Percentiles rank a stretch among this genome's conserved stretches.
Conservation (phyloP, 2,888 invertebrate species). For the Meandrusa payeni region DNA sequence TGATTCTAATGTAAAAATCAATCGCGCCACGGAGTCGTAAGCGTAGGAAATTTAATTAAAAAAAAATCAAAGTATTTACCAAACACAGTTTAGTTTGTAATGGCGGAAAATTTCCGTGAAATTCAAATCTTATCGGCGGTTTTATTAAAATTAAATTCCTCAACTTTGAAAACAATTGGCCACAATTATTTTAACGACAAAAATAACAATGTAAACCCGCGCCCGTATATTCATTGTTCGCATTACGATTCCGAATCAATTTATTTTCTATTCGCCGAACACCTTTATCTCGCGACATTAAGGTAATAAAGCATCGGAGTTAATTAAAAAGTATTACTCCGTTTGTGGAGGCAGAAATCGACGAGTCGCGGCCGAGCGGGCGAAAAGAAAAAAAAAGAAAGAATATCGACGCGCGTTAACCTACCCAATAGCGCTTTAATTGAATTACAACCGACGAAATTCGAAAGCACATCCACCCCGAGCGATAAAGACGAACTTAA, state of each 20-base stretch:
- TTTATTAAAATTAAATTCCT: slow-evolving; percentile 64
- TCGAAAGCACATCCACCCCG: slow-evolving; percentile 49
- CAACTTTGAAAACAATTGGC: slow-evolving; percentile 40
- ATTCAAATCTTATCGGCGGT: slow-evolving; percentile 68
- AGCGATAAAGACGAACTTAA: slow-evolving; percentile 46
- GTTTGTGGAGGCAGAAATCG: slow-evolving; percentile 40
- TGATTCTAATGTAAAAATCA: slow-evolving; percentile 55
- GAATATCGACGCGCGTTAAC: slow-evolving; percentile 48
- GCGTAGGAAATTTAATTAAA: slow-evolving; percentile 70
- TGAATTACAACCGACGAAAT: slow-evolving; percentile 68
- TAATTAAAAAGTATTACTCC: slow-evolving; percentile 72
- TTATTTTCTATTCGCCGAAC: slow-evolving; percentile 39
- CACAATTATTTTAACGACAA: slow-evolving; percentile 54
- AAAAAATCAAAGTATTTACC: slow-evolving; percentile 75
- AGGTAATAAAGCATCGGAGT: slow-evolving; percentile 80
- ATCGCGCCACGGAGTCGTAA: slow-evolving; percentile 46
- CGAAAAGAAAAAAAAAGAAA: slow-evolving; percentile 38
- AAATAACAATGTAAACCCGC: slow-evolving; percentile 40
- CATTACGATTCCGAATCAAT: slow-evolving; percentile 38
- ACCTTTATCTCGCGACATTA: slow-evolving; percentile 65
- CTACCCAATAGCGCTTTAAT: slow-evolving; percentile 68
- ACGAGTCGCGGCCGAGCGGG: slow-evolving; percentile 41
- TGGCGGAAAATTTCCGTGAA: slow-evolving; percentile 73
- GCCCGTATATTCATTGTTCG: background rate
- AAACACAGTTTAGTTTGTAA: slow-evolving; percentile 75